A percentile compares a stretch with the other conserved stretches of the same genome.
phyloP scores from a whole-genome alignment of 1,140 invertebrate species.

The Aphis gossypii region DNA sequence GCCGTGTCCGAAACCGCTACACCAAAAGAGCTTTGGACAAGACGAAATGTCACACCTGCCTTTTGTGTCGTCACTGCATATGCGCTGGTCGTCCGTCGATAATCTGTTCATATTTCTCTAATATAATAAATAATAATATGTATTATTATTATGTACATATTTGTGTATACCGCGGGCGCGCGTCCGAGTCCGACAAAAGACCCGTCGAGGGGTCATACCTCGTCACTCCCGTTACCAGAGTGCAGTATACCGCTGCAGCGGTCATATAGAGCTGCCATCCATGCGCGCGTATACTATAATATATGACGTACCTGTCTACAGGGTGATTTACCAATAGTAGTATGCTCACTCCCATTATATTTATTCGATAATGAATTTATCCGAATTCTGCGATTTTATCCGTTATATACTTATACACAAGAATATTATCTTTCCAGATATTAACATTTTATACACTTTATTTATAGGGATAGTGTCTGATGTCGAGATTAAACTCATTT shows the following conservation, averaged over 20 bases:
- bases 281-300: too few relatives aligned
- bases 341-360: too few relatives aligned
- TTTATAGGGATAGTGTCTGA: too few relatives aligned
- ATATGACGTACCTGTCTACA: too few relatives aligned
- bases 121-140: neutral
- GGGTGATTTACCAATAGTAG: too few relatives aligned
- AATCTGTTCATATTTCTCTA: conserved; percentile 34
- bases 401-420: too few relatives aligned
- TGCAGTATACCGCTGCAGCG: neutral
- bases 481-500: neutral
- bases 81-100: neutral
- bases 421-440: neutral
- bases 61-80: neutral
- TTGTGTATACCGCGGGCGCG: neutral
- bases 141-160: neutral
- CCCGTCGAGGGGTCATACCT: neutral
- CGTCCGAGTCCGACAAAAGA: neutral
- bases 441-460: neutral
- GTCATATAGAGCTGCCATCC: neutral
- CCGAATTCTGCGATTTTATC: neutral
- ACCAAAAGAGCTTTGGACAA: conserved; percentile 35
- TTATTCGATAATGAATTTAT: too few relatives aligned
- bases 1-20: neutral
- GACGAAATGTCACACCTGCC: conserved; percentile 45
- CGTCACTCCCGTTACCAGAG: neutral